A percentile compares a stretch with the other conserved stretches of the same genome.
These are phyloP conservation scores for Lasiommata megera DNA, from an alignment of 2,888 invertebrate species.

Conservation along the genomic window DNA sequence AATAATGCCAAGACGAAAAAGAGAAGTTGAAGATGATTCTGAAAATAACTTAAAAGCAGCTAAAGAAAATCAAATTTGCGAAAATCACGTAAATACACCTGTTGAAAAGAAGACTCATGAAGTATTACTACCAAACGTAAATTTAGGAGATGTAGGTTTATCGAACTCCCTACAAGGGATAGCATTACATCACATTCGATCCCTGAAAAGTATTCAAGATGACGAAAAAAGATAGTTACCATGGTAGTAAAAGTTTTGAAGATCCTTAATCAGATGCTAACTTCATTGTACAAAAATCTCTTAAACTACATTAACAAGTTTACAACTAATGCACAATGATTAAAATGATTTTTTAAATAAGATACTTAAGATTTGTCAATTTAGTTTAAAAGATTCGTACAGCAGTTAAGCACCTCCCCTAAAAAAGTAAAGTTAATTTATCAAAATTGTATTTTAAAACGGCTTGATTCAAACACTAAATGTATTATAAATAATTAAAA, in stretches of 20 bases:
- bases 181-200: constrained; percentile 54
- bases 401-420: too few species aligned
- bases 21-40: constrained; percentile 61
- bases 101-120: constrained; percentile 30
- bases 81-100: constrained; percentile 40
- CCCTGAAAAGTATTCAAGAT: constrained; percentile 58
- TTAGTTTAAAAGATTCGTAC: too few species aligned
- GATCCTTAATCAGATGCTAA: too few species aligned
- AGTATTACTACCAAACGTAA: constrained; percentile 45
- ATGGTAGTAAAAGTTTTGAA: neutral
- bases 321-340: too few species aligned
- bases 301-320: too few species aligned
- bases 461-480: too few species aligned
- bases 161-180: constrained; percentile 49
- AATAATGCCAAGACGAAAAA: constrained; percentile 49
- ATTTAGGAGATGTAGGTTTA: constrained; percentile 48
- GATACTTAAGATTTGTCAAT: too few species aligned
- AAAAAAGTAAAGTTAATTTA: too few species aligned
- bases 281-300: too few species aligned
- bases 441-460: neutral
- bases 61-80: constrained; percentile 57
- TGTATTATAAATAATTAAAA: too few species aligned
- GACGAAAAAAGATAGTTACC: constrained; percentile 42
- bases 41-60: constrained; percentile 46
- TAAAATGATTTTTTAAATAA: too few species aligned